Evolutionary conservation across 2,888 invertebrate genomes (phyloP), one percentile per base, ranked within the genome.

Genomic region (Gasteruption jaculator): DNA sequence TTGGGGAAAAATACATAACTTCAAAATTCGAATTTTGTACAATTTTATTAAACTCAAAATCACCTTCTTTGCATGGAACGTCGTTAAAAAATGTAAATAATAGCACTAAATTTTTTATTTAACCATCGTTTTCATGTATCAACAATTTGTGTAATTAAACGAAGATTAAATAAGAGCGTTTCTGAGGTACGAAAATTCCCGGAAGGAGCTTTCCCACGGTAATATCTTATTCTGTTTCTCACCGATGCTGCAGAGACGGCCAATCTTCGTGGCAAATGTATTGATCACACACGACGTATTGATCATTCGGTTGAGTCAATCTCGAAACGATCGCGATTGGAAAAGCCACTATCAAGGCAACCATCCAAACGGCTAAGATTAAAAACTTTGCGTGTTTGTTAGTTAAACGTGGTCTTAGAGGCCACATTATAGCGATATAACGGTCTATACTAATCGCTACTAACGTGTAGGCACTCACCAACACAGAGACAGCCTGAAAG

Each of bases 391-490:
- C 85, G 11, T 78, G 77, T 22, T 77, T 78, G 61, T 86, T 86
- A 15, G 87, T 84, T 61, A 91, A 78, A 26, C 91, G 76, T 1
- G 90, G 91, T 53, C 83, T 78, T 38, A 94, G 68, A 0, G 93
- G 93, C 74, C 88, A 85, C 80, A 92, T 85, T 46, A 94, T 92
- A 36, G 90, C 91, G 68, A 90, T 83, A 63, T 90, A 94, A 12
- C 92, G 80, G 72, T 94, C 93, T 39, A 91, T 80, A 52, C 91
- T 91, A 63, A 94, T 91, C 24, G 91, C 91, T 20, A 94, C 83
- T 57, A 94, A 71, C 0, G 93, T 93, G 67, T 92, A 93, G 3
- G 92, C 90, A 63, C 89, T 89, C 44, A 92, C 86, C 52, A 86
- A 75, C 48, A 86, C 89, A 8, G 86, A 86, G 31, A 86, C 82